Evolutionary conservation across 2,888 invertebrate species (phyloP).

Genomic region (Emesis russula): DNA sequence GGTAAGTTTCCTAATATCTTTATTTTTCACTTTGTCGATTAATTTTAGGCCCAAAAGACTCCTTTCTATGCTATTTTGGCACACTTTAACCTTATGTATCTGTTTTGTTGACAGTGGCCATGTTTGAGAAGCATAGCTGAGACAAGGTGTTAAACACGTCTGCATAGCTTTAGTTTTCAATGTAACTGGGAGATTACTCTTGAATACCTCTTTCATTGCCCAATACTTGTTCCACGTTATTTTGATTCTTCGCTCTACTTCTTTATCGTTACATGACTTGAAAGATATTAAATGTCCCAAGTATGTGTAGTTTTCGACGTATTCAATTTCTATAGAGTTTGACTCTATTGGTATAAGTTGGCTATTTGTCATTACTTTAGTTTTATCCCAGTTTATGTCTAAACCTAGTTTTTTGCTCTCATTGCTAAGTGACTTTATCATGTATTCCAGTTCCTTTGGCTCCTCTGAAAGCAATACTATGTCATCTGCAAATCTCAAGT

Average conservation of each 20-base stretch:
- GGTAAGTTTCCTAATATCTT: neutral
- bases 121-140: neutral
- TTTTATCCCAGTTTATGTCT: too few species aligned
- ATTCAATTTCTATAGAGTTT: neutral
- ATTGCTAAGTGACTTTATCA: neutral
- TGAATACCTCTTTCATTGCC: conserved; percentile 24
- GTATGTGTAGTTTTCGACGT: conserved; percentile 38
- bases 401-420: neutral
- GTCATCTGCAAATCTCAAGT: neutral
- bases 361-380: conserved; percentile 38
- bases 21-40: neutral
- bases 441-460: neutral
- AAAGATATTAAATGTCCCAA: conserved; percentile 53
- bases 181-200: neutral
- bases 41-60: neutral
- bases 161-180: neutral
- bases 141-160: neutral
- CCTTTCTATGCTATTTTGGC: neutral
- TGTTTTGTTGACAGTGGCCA: neutral
- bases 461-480: neutral
- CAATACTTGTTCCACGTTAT: conserved; percentile 65
- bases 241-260: conserved; percentile 50
- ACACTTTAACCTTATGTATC: neutral
- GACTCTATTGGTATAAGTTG: conserved; percentile 5
- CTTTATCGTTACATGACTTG: conserved; percentile 43